Evolutionary conservation across 2,113 vertebrate species (phyloP), one percentile per base, ranked within the genome.

Genomic region (Misgurnus anguillicaudatus): DNA sequence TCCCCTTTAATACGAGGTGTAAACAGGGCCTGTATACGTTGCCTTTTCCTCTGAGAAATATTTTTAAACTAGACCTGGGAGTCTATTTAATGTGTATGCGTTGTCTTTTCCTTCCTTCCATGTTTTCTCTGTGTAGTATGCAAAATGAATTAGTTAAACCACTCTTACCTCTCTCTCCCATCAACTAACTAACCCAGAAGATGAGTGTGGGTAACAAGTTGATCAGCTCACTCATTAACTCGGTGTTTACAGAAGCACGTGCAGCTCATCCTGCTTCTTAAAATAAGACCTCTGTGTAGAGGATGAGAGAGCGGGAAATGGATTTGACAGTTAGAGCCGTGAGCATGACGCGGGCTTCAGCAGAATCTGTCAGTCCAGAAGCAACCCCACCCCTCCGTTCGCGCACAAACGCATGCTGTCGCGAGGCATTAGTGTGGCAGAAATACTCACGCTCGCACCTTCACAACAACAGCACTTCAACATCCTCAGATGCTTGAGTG

Each of bases 341-440:
- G 82, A 81, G 87, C 78, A 69, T 84, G 80, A 85, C 77, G 63
- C 38, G 78, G 85, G 80, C 87, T 83, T 82, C 73, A 67, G 81
- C 74, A 36, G 68, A 72, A 70, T 67, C 45, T 81, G 80, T 83
- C 77, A 77, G 79, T 77, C 64, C 11, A 17, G 58, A 67, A 66
- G 64, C 69, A 65, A 61, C 76, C 75, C 81, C 66, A 53, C 65
- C 67, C 72, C 41, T 63, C 57, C 24, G 38, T 67, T 62, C 65
- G 62, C 60, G 73, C 78, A 80, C 45, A 74, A 78, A 67, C 68
- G 75, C 53, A 60, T 4, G 19, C 84, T 80, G 80, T 83, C 80
- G 62, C 75, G 19, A 83, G 72, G 31, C 75, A 77, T 84, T 82
- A 77, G 67, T 36, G 38, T 62, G 58, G 61, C 61, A 61, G 51